Base-by-base conservation (phyloP, 2,113 vertebrate species). In the Rana temporaria region DNA sequence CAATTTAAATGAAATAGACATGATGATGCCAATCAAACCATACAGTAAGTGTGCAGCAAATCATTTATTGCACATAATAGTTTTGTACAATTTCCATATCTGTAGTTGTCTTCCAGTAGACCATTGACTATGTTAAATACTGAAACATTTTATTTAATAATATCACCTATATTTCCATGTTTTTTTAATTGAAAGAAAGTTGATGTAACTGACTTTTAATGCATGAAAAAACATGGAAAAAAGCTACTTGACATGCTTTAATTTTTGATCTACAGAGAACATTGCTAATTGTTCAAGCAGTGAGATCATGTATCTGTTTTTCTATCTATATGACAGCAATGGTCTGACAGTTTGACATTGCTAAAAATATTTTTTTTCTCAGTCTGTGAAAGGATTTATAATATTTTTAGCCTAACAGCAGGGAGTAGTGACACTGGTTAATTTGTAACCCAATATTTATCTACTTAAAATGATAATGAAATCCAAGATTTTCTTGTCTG, bases 391-490 rank as follows among this genome's bases (percentile, higher is more conserved):
- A 71, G 20, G 69, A 71, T 71, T 55, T 71, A 71, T 62, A 63
- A 76, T 42, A 76, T 62, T n/a, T 14, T 63, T 64, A 62, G n/a
- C 63, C 26, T 63, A 63, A 63, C 59, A 76, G 73, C 59, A 76
- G 73, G 73, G 34, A 76, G 34, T 76, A 42, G 59, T 63, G 59
- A 64, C 59, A 63, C 32, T 64, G 73, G 73, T 76, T 76, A 63
- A 76, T 76, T 63, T 76, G 32, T 24, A 76, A 64, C 57, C 59
- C 73, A 63, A 76, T 52, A 63, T 63, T 76, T 76, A 63, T 19
- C 73, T 76, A 52, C 59, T 76, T 76, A 63, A 76, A 18, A 76
- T 76, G 73, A 64, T 76, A 76, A 63, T 76, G 73, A 48, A 76
- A 63, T 62, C 59, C n/a, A 75, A 3, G 56, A 75, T 63, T 76